Evolutionary conservation across 2,113 vertebrate genomes (phyloP), one percentile per base, ranked within the genome.

Genomic region (Acanthochromis polyacanthus): DNA sequence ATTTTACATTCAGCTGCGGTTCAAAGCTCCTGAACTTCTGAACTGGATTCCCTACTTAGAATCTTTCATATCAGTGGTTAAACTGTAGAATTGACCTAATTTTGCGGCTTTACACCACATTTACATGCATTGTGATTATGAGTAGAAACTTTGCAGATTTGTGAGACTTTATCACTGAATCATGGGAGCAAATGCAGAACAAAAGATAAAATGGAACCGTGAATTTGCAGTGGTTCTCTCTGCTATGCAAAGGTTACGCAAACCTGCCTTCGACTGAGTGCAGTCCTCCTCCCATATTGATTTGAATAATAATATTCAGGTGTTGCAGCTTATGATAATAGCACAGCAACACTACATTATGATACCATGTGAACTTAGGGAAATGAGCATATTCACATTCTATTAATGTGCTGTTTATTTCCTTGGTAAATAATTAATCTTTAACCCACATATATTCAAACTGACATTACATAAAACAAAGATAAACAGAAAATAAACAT

Each of bases 221-320:
- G 10, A 19, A 38, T 71, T 38, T 57, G 66, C 12, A 40, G 5
- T 53, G 28, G 9, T 43, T 60, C 10, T 52, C 20, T 62, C 14
- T 61, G 61, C 16, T 62, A 25, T 50, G 36, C 46, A 48, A 57
- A 71, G 11, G 20, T 62, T 58, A 46, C 51, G 43, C 5, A 19
- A 72, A n/a, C 56, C 22, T 4, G n/a, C 40, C 20, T 62, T 70
- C 1, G 0, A 74, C 64, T 16, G 10, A 62, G 14, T 23, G 43
- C 16, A 28, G 9, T 43, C n/a, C 43, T 73, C 6, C 25, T 25
- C 25, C 25, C 4, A 1, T 16, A 0, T 22, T 61, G 12, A 76
- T 87, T 81, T 80, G 74, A 63, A 70, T 63, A 23, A 10, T 55
- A 52, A 2, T 59, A 55, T 81, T 71, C 14, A 72, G 62, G 53